Evolutionary conservation across 2,113 vertebrate genomes (phyloP).

Genomic region (Pyrgilauda ruficollis): DNA sequence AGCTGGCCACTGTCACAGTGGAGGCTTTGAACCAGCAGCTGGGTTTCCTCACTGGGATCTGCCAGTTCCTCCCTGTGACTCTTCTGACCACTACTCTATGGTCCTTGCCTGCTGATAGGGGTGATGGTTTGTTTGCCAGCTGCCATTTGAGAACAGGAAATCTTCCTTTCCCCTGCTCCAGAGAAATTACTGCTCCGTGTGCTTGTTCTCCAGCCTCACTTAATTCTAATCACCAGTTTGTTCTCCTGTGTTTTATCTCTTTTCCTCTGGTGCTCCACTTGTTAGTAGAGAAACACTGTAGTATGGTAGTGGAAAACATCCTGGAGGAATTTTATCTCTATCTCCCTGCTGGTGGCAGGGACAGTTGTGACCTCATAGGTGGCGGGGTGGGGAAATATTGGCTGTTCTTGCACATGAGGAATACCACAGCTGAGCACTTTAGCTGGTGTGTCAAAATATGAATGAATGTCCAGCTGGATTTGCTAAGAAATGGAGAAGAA

Average conservation of each 20-base stretch:
- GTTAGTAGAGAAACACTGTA: neutral
- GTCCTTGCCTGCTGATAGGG: neutral
- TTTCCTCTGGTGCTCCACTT: neutral
- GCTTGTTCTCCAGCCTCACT: neutral
- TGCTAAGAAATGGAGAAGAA: neutral
- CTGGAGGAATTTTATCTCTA: neutral
- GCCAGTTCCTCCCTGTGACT: neutral
- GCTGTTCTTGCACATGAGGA: neutral
- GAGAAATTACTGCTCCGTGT: neutral
- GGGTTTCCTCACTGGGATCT: neutral
- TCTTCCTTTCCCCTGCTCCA: neutral
- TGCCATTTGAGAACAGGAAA: neutral
- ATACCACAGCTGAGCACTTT: neutral
- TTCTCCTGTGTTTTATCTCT: neutral
- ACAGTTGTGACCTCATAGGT: neutral
- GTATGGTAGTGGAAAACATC: neutral
- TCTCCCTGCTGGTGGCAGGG: neutral
- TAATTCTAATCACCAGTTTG: neutral
- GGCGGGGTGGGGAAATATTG: neutral
- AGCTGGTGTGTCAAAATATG: neutral
- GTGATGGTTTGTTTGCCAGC: neutral
- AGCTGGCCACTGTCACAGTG: neutral
- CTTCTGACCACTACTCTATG: neutral
- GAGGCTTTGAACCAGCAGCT: neutral
- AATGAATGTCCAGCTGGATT: neutral